These are phyloP conservation scores for Pelobates cultripes DNA, from an alignment of 2,797 vertebrate genomes.

Conservation along the genomic window DNA sequence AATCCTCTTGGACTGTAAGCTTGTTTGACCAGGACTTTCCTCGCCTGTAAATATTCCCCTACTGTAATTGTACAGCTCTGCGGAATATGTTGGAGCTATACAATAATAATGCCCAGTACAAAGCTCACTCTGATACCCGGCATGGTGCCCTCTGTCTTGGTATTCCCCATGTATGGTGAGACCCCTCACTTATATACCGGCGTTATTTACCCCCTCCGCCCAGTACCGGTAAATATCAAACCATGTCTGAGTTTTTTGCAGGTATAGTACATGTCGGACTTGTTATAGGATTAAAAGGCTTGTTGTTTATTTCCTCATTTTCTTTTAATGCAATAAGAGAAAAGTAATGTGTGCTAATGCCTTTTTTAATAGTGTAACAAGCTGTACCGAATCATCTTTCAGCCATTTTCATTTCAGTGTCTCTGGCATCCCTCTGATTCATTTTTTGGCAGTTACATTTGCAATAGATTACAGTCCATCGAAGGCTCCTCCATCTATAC, in stretches of 20 bases:
- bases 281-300: neutral
- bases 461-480: constrained; percentile 1
- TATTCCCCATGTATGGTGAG: too few relatives aligned
- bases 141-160: too few relatives aligned
- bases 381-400: neutral
- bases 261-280: neutral
- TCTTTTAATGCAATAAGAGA: neutral
- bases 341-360: neutral
- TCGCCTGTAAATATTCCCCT: too few relatives aligned
- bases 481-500: neutral
- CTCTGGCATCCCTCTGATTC: constrained; percentile 3
- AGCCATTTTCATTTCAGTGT: neutral
- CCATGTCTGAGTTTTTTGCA: neutral
- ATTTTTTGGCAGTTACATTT: constrained; percentile 10
- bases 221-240: neutral
- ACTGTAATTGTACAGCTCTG: too few relatives aligned
- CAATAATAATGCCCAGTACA: too few relatives aligned
- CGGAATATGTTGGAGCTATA: too few relatives aligned
- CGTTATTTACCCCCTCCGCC: neutral
- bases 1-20: too few relatives aligned
- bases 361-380: constrained; percentile 7
- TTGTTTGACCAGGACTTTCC: too few relatives aligned
- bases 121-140: too few relatives aligned
- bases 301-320: constrained; percentile 11
- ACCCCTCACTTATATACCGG: too few relatives aligned